phyloP scores from a whole-genome alignment of 2,888 invertebrate genomes.

The Cosmia trapezina region DNA sequence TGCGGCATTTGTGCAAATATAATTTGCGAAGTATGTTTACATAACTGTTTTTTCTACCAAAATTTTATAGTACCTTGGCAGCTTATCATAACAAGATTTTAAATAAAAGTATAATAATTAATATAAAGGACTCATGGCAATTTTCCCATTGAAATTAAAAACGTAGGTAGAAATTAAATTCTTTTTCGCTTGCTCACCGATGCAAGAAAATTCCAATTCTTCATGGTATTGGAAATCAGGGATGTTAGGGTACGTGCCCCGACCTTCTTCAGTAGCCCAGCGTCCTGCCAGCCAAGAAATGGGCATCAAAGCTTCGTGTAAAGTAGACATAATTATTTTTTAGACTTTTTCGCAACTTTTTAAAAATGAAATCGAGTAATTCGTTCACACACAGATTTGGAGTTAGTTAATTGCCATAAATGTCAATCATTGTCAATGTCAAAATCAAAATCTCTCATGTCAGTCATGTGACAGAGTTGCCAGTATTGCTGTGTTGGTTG shows the following conservation, averaged over 20 bases:
- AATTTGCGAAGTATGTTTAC: slow-evolving; percentile 29
- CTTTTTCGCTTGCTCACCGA: slow-evolving; percentile 74
- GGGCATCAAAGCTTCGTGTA: slow-evolving; percentile 88
- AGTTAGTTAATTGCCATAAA: too few species aligned
- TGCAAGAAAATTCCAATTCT: slow-evolving; percentile 88
- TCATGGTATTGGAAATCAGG: slow-evolving; percentile 90
- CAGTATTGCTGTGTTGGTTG: neutral
- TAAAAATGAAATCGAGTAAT: neutral
- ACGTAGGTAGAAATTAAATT: neutral
- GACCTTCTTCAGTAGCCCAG: slow-evolving; percentile 89
- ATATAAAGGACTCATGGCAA: neutral
- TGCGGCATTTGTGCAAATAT: slow-evolving; percentile 33
- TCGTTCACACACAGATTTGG: too few species aligned
- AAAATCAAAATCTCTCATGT: neutral
- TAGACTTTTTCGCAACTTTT: neutral
- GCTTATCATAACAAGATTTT: neutral
- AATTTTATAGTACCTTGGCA: neutral
- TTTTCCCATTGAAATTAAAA: neutral
- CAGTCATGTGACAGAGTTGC: slow-evolving; percentile 18
- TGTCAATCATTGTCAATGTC: neutral
- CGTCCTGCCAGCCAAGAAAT: slow-evolving; percentile 91
- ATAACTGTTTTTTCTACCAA: slow-evolving; percentile 19
- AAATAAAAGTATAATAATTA: neutral
- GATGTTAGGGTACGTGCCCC: slow-evolving; percentile 90
- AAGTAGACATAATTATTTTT: slow-evolving; percentile 36